Percentiles rank a stretch among this genome's conserved stretches.
phyloP scores from a whole-genome alignment of 2,797 vertebrate genomes.

The Novumbra hubbsi region DNA sequence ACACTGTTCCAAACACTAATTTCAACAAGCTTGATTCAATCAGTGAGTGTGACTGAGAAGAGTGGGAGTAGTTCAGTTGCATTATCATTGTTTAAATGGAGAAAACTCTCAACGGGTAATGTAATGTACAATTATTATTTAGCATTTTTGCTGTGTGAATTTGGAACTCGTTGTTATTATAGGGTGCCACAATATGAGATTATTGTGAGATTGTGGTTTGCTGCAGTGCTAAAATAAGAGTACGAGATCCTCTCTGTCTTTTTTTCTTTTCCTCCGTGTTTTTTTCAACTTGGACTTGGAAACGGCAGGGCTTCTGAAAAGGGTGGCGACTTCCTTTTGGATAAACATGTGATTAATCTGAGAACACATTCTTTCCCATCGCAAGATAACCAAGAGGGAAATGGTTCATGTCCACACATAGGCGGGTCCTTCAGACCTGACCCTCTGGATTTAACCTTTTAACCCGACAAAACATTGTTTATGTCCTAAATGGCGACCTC shows the following conservation, averaged over 20 bases:
- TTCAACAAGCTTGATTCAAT: neutral
- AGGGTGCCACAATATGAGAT: neutral
- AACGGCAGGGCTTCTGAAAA: slow-evolving; percentile 87
- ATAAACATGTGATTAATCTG: slow-evolving; percentile 98
- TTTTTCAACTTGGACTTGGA: slow-evolving; percentile 73
- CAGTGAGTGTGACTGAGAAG: neutral
- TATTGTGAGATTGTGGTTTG: neutral
- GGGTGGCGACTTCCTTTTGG: slow-evolving; percentile 97
- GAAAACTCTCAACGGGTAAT: slow-evolving; percentile 49
- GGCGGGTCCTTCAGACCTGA: slow-evolving; percentile 55
- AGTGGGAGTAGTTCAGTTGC: slow-evolving; percentile 11
- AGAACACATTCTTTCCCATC: slow-evolving; percentile 93
- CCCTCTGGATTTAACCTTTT: slow-evolving; percentile 41
- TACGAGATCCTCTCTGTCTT: neutral
- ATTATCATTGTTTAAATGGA: slow-evolving; percentile 61
- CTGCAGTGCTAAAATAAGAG: neutral
- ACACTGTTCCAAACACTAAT: neutral
- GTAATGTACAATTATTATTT: slow-evolving; percentile 31
- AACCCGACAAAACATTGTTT: slow-evolving; percentile 29
- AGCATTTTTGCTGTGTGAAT: neutral
- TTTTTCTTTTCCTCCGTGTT: neutral
- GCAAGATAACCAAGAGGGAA: slow-evolving; percentile 89
- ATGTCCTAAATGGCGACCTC: neutral
- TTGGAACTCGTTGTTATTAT: neutral
- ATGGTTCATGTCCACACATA: slow-evolving; percentile 67